Evolutionary conservation across 2,888 invertebrate species (phyloP), one percentile per base, ranked within the genome.

Genomic region (Acronicta alni): DNA sequence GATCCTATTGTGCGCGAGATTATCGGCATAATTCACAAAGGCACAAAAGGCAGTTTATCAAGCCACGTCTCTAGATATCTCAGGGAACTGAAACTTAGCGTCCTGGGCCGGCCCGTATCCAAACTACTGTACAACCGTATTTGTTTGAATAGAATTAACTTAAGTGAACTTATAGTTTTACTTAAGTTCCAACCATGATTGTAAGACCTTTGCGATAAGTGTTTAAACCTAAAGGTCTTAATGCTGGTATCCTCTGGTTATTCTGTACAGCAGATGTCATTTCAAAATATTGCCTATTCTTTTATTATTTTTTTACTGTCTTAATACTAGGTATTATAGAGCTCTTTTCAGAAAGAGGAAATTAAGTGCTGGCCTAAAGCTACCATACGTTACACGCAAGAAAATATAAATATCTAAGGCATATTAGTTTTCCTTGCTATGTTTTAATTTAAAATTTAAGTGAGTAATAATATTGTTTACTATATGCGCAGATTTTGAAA

Each of bases 41-140:
- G 81, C 82, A 88, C 89, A 89, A 90, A 89, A 89, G 90, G 81
- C 84, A 85, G 85, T 89, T 89, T 91, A 89, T 90, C 89, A 88
- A 83, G 83, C 79, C 82, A 83, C 84, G 84, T 86, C 83, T 86
- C 80, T 85, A 85, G 84, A 83, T 86, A 86, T 87, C 85, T 84
- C 78, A 70, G 75, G 62, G 62, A 75, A 82, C 75, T 78, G 75
- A 75, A 87, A 84, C 84, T 85, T 81, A 78, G 77, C 77, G 80
- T 76, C 73, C 72, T 75, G 62, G 67, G 68, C 35, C 32, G 53
- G 65, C 77, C 77, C 79, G 75, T 81, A 85, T 79, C 77, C 56
- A 39, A 39, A 32, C 64, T 49, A 51, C 20, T 38, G 23, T 54
- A 58, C 44, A 42, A 67, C 61, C 59, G 47, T 73, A 73, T 66